These are phyloP conservation scores for Haliclona indistincta DNA, from an alignment of 37 sponge, comb jelly and placozoan genomes.

Conservation along the genomic window DNA sequence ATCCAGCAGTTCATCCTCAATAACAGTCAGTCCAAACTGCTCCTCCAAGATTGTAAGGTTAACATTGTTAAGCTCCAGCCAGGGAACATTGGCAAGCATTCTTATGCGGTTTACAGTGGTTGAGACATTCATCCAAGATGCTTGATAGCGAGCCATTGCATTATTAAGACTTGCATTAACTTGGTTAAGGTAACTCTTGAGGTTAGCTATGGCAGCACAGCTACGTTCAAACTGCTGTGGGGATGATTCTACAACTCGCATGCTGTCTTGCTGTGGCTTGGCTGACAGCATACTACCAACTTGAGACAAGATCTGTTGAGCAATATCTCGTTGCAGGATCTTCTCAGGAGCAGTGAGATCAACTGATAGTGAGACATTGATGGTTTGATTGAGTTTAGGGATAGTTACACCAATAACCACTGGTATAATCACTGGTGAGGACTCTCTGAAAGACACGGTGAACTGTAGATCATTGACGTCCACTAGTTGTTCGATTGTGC, in stretches of 20 bases:
- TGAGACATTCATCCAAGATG: neutral
- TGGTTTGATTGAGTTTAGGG: neutral
- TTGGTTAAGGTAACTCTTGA: conserved; percentile 8
- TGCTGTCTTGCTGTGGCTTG: neutral
- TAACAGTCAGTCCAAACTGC: too few relatives aligned
- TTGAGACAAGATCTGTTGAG: neutral
- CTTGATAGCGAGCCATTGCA: neutral
- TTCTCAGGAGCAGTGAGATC: neutral
- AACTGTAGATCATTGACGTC: neutral
- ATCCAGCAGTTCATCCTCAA: too few relatives aligned
- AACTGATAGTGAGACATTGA: neutral
- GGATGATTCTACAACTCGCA: neutral
- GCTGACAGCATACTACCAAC: too few relatives aligned
- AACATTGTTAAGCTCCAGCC: neutral
- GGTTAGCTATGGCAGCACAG: conserved; percentile 11
- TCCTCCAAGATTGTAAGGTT: neutral
- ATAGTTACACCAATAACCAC: neutral
- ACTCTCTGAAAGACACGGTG: neutral
- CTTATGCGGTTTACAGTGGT: neutral
- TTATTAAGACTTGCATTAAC: conserved; percentile 2
- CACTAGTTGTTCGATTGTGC: neutral
- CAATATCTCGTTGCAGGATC: neutral
- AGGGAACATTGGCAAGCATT: neutral
- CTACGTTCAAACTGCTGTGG: neutral
- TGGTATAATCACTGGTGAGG: neutral